Evolutionary conservation across 2,888 invertebrate genomes (phyloP).

Genomic region (Pseudococcus longispinus): DNA sequence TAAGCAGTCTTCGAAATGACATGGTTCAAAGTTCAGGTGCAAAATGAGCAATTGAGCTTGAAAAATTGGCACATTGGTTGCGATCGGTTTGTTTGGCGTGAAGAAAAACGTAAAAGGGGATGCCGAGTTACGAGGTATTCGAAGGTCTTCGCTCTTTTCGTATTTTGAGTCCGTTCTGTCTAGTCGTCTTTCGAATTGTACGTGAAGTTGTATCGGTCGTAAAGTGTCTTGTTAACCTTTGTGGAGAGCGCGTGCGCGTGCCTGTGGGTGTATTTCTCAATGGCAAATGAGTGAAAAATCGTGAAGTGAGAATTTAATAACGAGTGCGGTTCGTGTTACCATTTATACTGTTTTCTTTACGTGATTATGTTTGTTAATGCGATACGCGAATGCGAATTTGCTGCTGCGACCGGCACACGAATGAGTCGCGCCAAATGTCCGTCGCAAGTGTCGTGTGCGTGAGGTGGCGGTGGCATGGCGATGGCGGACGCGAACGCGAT

Average conservation of each 20-base stretch:
- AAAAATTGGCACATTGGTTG: no score
- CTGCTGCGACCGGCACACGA: not conserved
- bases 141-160: not conserved
- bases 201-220: not conserved
- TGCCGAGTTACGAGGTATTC: not conserved
- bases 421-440: not conserved
- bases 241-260: not conserved
- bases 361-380: not conserved
- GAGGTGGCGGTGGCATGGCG: not conserved
- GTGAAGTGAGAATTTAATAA: constrained; percentile 28
- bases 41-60: no score
- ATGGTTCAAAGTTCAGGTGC: no score
- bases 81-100: no score
- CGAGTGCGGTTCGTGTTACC: not conserved
- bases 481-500: no score
- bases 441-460: not conserved
- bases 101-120: no score
- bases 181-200: not conserved
- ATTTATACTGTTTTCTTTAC: not conserved
- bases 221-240: not conserved
- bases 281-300: not conserved
- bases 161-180: not conserved
- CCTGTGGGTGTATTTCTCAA: not conserved
- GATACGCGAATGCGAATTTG: not conserved
- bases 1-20: no score